These are phyloP conservation scores for Laodelphax striatellus DNA, from an alignment of 1,140 invertebrate genomes.

Conservation along the genomic window DNA sequence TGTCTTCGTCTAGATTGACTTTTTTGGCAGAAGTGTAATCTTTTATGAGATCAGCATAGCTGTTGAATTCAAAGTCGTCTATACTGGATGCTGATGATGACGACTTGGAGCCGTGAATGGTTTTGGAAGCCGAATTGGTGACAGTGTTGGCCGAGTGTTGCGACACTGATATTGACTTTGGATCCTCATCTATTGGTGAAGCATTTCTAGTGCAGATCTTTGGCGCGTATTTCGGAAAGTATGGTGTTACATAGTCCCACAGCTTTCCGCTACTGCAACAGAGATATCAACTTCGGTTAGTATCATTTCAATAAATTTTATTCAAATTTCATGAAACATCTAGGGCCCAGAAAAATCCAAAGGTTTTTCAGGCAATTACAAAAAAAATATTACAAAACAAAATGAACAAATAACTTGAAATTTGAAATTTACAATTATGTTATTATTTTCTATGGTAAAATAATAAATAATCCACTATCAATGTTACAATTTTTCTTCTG, in stretches of 20 bases:
- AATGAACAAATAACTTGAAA: too few species aligned
- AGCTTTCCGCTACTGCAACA: slow-evolving; percentile 40
- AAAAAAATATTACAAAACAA: too few species aligned
- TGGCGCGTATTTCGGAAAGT: slow-evolving; percentile 23
- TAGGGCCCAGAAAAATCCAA: too few species aligned
- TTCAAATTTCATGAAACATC: too few species aligned
- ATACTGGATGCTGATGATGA: neutral
- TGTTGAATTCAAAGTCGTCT: neutral
- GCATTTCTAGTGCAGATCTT: neutral
- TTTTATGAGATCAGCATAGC: slow-evolving; percentile 17
- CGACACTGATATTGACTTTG: neutral
- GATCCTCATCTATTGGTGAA: neutral
- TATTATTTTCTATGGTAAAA: too few species aligned
- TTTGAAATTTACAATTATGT: too few species aligned
- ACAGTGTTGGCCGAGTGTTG: neutral
- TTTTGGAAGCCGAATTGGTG: neutral
- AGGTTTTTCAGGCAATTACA: too few species aligned
- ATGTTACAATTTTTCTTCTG: too few species aligned
- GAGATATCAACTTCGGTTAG: slow-evolving; percentile 8
- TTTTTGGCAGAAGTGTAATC: slow-evolving; percentile 15
- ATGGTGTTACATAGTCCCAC: slow-evolving; percentile 39
- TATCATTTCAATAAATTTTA: too few species aligned
- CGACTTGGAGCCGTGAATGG: neutral
- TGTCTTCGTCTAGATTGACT: neutral
- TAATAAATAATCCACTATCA: too few species aligned